A percentile compares a stretch with the other conserved stretches of the same genome.
These are phyloP conservation scores for Plutella xylostella DNA, from an alignment of 2,888 invertebrate genomes.

Conservation along the genomic window DNA sequence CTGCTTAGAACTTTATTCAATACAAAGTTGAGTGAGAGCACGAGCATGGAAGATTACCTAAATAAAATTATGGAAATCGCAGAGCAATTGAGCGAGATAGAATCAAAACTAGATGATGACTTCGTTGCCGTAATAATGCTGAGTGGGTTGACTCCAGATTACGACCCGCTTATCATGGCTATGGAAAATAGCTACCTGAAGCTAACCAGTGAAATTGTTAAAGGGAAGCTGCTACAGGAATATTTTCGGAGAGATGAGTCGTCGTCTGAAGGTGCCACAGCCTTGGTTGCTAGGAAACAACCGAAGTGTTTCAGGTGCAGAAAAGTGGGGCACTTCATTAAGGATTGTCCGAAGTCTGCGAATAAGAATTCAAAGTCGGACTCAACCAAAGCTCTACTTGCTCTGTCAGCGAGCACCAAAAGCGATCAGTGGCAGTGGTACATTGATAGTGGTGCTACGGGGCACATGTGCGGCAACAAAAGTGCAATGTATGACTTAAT, in stretches of 20 bases:
- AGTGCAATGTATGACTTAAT: too few relatives aligned
- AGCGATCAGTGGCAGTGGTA: conserved; percentile 1
- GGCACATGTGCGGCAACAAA: too few relatives aligned
- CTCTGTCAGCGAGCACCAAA: background rate
- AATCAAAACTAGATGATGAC: background rate
- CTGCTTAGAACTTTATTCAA: conserved; percentile 11
- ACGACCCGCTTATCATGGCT: background rate
- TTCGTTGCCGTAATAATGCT: background rate
- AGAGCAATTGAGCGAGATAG: conserved; percentile 1
- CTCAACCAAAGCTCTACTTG: background rate
- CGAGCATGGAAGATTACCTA: background rate
- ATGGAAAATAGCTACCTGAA: background rate
- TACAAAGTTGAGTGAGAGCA: conserved; percentile 8
- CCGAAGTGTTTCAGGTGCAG: conserved; percentile 2
- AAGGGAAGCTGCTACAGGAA: conserved; percentile 1
- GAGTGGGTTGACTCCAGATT: background rate
- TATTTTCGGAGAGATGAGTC: background rate
- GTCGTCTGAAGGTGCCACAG: background rate
- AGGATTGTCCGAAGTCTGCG: background rate
- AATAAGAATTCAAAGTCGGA: background rate
- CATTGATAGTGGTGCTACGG: too few relatives aligned
- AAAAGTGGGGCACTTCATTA: background rate
- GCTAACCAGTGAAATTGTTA: background rate
- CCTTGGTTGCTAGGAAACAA: background rate
- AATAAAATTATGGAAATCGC: background rate